Evolutionary conservation across 2,888 invertebrate genomes (phyloP).

Genomic region (Cryptus armator): DNA sequence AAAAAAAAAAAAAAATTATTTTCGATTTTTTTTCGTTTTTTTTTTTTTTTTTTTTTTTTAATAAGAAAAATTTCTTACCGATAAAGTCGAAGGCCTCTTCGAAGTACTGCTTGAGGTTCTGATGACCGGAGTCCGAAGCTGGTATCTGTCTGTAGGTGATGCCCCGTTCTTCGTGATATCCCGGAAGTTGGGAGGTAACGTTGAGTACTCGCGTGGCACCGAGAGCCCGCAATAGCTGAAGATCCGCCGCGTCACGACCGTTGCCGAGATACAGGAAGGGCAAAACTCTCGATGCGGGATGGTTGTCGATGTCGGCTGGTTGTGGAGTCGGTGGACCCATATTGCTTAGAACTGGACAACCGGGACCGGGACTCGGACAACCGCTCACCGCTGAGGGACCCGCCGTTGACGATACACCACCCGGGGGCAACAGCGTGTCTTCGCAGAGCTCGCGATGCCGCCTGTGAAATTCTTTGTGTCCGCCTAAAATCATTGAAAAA

Average conservation of each 20-base stretch:
- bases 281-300: constrained; percentile 92
- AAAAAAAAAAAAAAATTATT: not conserved
- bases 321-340: constrained; percentile 80
- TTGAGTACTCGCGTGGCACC: constrained; percentile 93
- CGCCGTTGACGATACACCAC: constrained; percentile 72
- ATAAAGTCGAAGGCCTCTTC: constrained; percentile 95
- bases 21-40: not conserved
- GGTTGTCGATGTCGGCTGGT: constrained; percentile 89
- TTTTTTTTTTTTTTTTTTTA: not conserved
- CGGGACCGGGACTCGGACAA: constrained; percentile 84
- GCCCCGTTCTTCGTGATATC: constrained; percentile 89
- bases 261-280: constrained; percentile 94
- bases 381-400: constrained; percentile 84
- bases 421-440: constrained; percentile 87
- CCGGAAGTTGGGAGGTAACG: constrained; percentile 92
- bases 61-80: constrained; percentile 87
- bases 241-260: constrained; percentile 92
- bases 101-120: constrained; percentile 95
- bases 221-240: constrained; percentile 88
- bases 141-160: constrained; percentile 92
- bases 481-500: constrained; percentile 86
- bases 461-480: constrained; percentile 90
- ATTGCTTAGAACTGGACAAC: constrained; percentile 80
- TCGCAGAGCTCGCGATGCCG: constrained; percentile 91
- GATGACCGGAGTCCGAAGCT: constrained; percentile 93